A percentile compares a stretch with the other conserved stretches of the same genome.
These are phyloP conservation scores for Lates calcarifer DNA, from an alignment of 2,113 vertebrate species.

Conservation along the genomic window DNA sequence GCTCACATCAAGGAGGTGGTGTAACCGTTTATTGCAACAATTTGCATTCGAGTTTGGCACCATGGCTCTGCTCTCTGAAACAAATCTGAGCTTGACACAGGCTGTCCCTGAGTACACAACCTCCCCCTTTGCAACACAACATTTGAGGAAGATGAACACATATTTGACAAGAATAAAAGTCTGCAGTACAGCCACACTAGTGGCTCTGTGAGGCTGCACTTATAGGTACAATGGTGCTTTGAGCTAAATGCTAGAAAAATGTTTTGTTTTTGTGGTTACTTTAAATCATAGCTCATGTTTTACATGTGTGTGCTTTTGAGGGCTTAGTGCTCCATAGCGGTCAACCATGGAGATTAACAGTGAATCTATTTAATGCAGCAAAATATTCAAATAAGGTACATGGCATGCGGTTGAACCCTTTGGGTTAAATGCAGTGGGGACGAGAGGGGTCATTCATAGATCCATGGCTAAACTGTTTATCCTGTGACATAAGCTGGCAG, in stretches of 20 bases:
- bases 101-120: too few relatives aligned
- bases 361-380: background rate
- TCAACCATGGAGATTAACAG: background rate
- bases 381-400: background rate
- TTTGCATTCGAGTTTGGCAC: too few relatives aligned
- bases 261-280: background rate
- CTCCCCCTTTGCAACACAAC: background rate
- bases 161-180: background rate
- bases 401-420: conserved; percentile 23
- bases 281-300: background rate
- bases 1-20: background rate
- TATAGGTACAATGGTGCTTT: background rate
- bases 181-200: background rate
- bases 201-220: background rate
- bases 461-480: conserved; percentile 19
- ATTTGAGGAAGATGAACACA: background rate
- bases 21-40: too few relatives aligned
- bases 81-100: background rate
- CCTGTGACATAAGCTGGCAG: conserved; percentile 6
- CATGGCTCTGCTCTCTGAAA: too few relatives aligned
- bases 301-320: background rate
- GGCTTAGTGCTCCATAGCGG: background rate
- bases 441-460: background rate
- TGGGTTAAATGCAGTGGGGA: background rate
- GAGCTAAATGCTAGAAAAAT: background rate